phyloP scores from a whole-genome alignment of 2,888 invertebrate genomes.

The Onchidella celtica region DNA sequence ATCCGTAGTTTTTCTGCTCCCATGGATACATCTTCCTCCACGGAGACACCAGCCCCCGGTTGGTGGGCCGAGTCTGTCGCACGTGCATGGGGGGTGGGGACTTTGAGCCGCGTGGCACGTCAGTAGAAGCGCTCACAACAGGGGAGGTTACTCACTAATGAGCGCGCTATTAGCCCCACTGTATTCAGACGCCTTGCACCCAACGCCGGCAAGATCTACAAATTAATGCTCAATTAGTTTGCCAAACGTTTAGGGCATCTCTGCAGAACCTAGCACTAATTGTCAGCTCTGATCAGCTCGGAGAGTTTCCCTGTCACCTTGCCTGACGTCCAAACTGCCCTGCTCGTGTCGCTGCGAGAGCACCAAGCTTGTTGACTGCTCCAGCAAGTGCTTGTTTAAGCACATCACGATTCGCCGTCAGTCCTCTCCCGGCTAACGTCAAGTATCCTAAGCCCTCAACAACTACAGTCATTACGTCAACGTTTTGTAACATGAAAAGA shows the following conservation, averaged over 20 bases:
- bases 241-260: background rate
- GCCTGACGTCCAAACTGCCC: background rate
- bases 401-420: background rate
- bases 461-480: background rate
- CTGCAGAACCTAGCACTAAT: constrained; percentile 2
- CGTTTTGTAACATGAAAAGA: background rate
- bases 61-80: background rate
- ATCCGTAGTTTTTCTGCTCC: too few relatives aligned
- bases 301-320: constrained; percentile 22
- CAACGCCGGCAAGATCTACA: constrained; percentile 29
- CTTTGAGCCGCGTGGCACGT: constrained; percentile 31
- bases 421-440: background rate
- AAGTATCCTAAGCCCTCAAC: background rate
- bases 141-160: constrained; percentile 13
- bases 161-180: constrained; percentile 33
- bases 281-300: constrained; percentile 33
- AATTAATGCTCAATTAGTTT: constrained; percentile 47
- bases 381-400: background rate
- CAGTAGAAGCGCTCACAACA: background rate
- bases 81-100: constrained; percentile 13
- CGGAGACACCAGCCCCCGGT: background rate
- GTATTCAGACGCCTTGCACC: background rate
- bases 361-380: constrained; percentile 27
- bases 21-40: too few relatives aligned
- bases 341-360: background rate